Percentiles rank a stretch among this genome's conserved stretches.
These are phyloP conservation scores for Nilaparvata lugens DNA, from an alignment of 1,140 invertebrate species.

Conservation along the genomic window DNA sequence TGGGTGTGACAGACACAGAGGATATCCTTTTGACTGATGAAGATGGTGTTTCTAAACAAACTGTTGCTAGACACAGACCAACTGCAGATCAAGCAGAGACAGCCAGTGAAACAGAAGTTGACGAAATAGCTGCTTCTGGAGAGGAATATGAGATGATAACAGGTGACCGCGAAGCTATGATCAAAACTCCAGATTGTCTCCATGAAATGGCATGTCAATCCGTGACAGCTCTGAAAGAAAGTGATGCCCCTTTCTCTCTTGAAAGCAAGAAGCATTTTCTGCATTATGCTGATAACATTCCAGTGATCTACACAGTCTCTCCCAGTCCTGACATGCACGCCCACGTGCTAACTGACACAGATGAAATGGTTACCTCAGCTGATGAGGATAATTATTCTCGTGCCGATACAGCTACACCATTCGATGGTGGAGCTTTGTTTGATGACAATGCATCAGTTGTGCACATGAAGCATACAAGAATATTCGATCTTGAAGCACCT, in stretches of 20 bases:
- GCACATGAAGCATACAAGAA: conserved; percentile 33
- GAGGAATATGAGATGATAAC: conserved; percentile 25
- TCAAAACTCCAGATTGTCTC: conserved; percentile 28
- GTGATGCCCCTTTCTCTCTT: conserved; percentile 25
- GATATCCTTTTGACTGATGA: conserved; percentile 42
- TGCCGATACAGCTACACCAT: conserved; percentile 28
- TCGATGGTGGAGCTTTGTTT: conserved; percentile 24
- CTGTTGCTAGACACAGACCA: neutral
- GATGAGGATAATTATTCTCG: conserved; percentile 34
- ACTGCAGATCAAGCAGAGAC: neutral
- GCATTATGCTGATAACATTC: conserved; percentile 4
- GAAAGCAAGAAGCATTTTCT: conserved; percentile 19
- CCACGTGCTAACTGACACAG: conserved; percentile 38
- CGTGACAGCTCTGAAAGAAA: conserved; percentile 28
- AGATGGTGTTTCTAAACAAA: conserved; percentile 18
- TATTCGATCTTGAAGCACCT: conserved; percentile 35
- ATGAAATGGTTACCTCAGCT: conserved; percentile 42
- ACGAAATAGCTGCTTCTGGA: conserved; percentile 30
- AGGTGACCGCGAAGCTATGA: conserved; percentile 20
- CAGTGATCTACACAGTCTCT: conserved; percentile 18
- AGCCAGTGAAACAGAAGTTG: conserved; percentile 23
- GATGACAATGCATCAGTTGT: conserved; percentile 35
- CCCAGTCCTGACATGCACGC: conserved; percentile 21
- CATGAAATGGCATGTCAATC: conserved; percentile 24
- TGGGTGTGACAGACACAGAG: conserved; percentile 40